Percentiles rank a stretch among this genome's conserved stretches.
These are phyloP conservation scores for Capromys pilorides DNA, from an alignment of 2,797 vertebrate species.

Conservation along the genomic window DNA sequence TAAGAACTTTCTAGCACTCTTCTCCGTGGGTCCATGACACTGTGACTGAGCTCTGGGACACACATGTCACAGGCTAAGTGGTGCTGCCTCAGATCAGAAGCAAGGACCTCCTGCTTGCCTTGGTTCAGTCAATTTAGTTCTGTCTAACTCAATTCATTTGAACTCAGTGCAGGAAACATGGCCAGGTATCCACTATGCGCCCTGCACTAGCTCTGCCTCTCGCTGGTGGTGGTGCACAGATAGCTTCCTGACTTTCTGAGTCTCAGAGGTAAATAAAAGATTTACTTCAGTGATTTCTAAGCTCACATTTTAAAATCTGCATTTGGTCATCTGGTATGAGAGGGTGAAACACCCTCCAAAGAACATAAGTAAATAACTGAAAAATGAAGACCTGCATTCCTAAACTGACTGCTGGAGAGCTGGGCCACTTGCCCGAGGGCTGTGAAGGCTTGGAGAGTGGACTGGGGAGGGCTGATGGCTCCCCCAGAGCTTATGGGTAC, in stretches of 20 bases:
- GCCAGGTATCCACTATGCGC: not conserved
- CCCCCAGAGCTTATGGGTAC: not conserved
- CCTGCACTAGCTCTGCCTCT: not conserved
- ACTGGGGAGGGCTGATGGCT: not conserved
- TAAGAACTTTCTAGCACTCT: not conserved
- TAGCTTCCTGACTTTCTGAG: not conserved
- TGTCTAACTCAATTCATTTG: not conserved
- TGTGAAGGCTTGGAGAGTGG: not conserved
- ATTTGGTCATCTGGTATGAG: not conserved
- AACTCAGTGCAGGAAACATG: not conserved
- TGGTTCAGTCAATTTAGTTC: not conserved
- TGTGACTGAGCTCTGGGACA: not conserved
- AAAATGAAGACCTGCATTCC: not conserved
- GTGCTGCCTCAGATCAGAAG: not conserved
- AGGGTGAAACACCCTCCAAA: not conserved
- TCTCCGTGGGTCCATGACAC: not conserved
- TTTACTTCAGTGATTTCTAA: not conserved
- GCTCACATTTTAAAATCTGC: constrained; percentile 32
- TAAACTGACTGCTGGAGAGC: not conserved
- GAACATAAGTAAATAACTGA: not conserved
- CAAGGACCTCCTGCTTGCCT: not conserved
- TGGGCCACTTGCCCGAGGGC: not conserved
- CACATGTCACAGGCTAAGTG: not conserved
- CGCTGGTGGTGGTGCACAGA: not conserved
- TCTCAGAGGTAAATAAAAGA: not conserved